A percentile compares a stretch with the other conserved stretches of the same genome.
Conservation (phyloP, 2,113 vertebrate genomes). For the Burhinus oedicnemus region DNA sequence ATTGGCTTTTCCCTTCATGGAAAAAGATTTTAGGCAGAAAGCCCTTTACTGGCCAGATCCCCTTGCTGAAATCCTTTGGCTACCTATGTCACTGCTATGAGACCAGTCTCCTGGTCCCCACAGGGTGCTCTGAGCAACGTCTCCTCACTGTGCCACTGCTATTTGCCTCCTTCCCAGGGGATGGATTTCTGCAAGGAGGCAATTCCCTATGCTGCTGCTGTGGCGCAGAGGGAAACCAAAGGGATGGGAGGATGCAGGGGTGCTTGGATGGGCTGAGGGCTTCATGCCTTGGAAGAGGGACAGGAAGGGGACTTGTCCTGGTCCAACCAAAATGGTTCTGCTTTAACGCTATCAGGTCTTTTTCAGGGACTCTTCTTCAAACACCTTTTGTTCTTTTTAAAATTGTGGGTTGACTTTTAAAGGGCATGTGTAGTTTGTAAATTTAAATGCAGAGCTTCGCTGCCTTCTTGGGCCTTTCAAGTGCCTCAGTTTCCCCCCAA, state of each 20-base stretch:
- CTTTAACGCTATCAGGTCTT: rapidly evolving
- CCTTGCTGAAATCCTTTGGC: background rate
- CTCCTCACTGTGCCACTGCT: too few species aligned
- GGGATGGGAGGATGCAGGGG: background rate
- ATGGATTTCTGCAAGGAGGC: background rate
- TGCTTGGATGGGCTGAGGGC: background rate
- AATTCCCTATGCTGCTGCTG: background rate
- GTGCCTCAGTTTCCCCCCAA: background rate
- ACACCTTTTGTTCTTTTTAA: background rate
- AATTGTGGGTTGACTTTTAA: background rate
- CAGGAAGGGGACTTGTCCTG: background rate
- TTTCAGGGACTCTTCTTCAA: background rate
- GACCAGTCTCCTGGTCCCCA: too few species aligned
- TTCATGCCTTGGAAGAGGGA: background rate
- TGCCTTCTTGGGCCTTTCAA: background rate
- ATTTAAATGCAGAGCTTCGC: background rate
- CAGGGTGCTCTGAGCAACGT: rapidly evolving
- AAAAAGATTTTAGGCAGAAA: background rate
- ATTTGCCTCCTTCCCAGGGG: background rate
- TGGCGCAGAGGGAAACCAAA: background rate
- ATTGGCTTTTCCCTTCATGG: background rate
- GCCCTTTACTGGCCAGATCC: background rate
- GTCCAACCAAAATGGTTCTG: background rate
- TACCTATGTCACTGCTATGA: rapidly evolving
- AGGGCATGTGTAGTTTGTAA: background rate